phyloP scores from a whole-genome alignment of 2,797 vertebrate species.

The Microctenopoma steveboyesi region DNA sequence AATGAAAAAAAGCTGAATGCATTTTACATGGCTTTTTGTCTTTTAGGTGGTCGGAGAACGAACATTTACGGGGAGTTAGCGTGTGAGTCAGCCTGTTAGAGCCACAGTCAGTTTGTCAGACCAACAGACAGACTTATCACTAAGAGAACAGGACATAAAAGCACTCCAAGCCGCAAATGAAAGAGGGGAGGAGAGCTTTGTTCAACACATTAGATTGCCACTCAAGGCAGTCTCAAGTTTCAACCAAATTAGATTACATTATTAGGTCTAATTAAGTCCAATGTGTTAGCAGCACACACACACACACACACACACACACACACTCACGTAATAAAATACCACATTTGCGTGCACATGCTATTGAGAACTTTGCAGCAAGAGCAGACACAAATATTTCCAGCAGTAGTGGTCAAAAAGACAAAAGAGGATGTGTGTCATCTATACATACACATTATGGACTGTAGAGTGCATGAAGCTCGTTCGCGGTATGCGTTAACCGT shows the following conservation, averaged over 20 bases:
- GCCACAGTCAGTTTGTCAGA: conserved; percentile 54
- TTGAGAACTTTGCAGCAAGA: conserved; percentile 18
- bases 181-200: conserved; percentile 77
- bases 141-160: conserved; percentile 72
- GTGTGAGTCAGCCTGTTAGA: conserved; percentile 50
- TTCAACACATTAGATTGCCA: conserved; percentile 80
- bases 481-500: conserved; percentile 27
- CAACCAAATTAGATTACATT: conserved; percentile 84
- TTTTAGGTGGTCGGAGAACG: conserved; percentile 52
- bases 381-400: conserved; percentile 17
- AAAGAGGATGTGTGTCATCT: neutral
- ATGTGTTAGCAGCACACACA: conserved; percentile 58
- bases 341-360: conserved; percentile 11
- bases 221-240: conserved; percentile 83
- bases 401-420: conserved; percentile 8
- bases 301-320: conserved; percentile 30
- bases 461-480: conserved; percentile 13
- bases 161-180: conserved; percentile 75
- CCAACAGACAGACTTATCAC: conserved; percentile 69
- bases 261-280: conserved; percentile 83
- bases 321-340: conserved; percentile 18
- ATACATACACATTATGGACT: neutral
- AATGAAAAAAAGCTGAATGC: conserved; percentile 14
- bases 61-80: conserved; percentile 30
- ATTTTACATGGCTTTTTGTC: conserved; percentile 35